phyloP scores from a whole-genome alignment of 2,113 vertebrate species.

The Gymnarchus niloticus region DNA sequence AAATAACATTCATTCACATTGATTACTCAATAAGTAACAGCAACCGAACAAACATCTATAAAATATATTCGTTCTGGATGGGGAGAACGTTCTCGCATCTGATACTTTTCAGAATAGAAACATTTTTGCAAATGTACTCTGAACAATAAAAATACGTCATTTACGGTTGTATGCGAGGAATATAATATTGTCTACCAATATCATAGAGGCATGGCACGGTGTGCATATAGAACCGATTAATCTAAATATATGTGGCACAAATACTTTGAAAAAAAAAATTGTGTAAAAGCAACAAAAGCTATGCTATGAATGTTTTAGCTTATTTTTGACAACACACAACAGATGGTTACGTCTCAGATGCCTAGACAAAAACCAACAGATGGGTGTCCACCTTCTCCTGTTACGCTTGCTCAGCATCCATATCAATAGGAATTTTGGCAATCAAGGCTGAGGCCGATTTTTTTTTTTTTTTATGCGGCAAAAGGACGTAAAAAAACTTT shows the following conservation, averaged over 20 bases:
- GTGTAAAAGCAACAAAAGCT: neutral
- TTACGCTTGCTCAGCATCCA: neutral
- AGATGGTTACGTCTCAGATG: neutral
- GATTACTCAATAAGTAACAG: no score
- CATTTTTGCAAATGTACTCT: no score
- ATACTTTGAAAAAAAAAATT: neutral
- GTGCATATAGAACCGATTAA: neutral
- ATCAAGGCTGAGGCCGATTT: neutral
- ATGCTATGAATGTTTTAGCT: neutral
- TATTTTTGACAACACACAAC: neutral
- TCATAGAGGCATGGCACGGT: neutral
- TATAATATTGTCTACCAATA: no score
- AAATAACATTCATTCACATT: no score
- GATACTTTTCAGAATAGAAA: no score
- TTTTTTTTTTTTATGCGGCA: neutral
- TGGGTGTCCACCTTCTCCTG: neutral
- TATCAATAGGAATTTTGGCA: neutral
- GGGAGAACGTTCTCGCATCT: no score
- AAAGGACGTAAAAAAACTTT: neutral
- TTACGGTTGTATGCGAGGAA: no score
- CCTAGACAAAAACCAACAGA: slow-evolving; percentile 4
- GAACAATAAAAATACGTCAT: no score
- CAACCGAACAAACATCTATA: no score
- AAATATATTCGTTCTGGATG: no score
- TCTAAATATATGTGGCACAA: neutral